Evolutionary conservation across 2,797 vertebrate species (phyloP).

Genomic region (Tokudaia tokunoshimensis): DNA sequence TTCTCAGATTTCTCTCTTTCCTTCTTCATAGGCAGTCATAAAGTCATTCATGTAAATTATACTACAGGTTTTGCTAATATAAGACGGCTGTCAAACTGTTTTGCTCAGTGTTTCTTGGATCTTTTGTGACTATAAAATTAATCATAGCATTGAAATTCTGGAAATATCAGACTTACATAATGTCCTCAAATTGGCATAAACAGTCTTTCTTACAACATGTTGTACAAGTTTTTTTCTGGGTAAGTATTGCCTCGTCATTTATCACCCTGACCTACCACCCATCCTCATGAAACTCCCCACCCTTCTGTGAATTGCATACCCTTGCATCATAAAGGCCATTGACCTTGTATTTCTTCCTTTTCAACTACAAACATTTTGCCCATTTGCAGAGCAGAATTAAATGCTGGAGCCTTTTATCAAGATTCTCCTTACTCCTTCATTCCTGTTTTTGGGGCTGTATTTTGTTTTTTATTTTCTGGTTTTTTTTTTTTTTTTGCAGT

Average conservation of each 20-base stretch:
- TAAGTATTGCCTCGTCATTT: neutral
- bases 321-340: neutral
- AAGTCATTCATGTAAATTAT: neutral
- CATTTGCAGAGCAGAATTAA: neutral
- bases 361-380: neutral
- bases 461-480: neutral
- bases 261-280: accelerated
- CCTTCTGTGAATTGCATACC: accelerated
- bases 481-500: too few relatives aligned
- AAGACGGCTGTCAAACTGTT: neutral
- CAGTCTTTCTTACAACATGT: neutral
- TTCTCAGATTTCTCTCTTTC: neutral
- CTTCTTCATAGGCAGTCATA: neutral
- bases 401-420: neutral
- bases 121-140: neutral
- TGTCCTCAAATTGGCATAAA: neutral
- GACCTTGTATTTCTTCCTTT: neutral
- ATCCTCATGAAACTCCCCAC: accelerated
- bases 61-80: neutral
- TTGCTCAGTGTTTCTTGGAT: neutral
- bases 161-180: neutral
- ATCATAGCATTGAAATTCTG: neutral
- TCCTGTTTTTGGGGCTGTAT: neutral
- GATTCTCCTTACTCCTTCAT: neutral
- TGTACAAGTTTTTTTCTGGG: neutral